Evolutionary conservation across 2,797 vertebrate species (phyloP), one percentile per base, ranked within the genome.

Genomic region (Liasis olivaceus): DNA sequence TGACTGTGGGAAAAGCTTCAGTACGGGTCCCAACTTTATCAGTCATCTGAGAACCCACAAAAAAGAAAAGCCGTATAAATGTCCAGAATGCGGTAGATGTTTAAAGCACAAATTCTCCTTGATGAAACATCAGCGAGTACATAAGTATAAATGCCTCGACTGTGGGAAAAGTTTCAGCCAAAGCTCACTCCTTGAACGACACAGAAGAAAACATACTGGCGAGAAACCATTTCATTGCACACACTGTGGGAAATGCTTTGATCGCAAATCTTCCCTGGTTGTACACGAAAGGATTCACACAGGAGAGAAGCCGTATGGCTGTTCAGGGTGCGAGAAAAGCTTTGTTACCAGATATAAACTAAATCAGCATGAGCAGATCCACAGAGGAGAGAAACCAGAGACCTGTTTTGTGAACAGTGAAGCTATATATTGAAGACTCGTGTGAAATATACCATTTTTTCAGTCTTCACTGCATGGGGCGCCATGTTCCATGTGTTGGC

Each of bases 91-190:
- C 28, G 87, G 87, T 12, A 87, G 36, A 36, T 14, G 17, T 36
- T 22, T 60, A 3, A 60, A 24, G n/a, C 6, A 87, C 56, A 60
- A 13, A 22, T 31, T 11, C 28, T 31, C 5, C 28, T 60, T 87
- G 56, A 36, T 59, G 22, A 22, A 63, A 42, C 87, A 62, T 60
- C 87, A 63, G 28, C 31, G 9, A 14, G 1, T 36, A 20, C 85
- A 87, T 87, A 59, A 60, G 13, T 88, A 88, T 22, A 88, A 62
- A 63, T 62, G 58, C 59, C 62, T 36, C 2, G 59, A 88, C 31
- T 88, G 87, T 88, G 87, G 42, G 36, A 88, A 88, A 42, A 88
- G 59, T 36, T 88, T 88, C 31, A 88, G 87, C 58, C 85, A 87
- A 87, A 87, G 15, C 58, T 87, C 56, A 31, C 14, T 17, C 56